Base-by-base conservation (phyloP, 2,888 invertebrate genomes). In the Oligia latruncula region DNA sequence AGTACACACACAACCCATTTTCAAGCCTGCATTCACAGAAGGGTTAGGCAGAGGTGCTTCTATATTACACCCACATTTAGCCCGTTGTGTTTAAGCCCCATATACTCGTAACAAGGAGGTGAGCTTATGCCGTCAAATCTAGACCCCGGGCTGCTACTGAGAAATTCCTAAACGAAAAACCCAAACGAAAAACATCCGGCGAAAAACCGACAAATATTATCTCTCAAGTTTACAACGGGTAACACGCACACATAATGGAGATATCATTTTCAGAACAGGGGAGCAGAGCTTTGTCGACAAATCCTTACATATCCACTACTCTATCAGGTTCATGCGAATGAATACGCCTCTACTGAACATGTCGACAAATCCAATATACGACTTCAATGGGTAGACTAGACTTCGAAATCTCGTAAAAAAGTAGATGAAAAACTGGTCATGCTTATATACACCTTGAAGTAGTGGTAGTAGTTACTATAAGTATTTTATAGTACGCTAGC, bases 281-380 rank as follows among this genome's bases (percentile, higher is more conserved):
- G 49, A 62, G 55, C 20, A 55, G 62, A 66, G 84, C 84, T 84
- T 75, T 74, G 74, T 68, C 70, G 68, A 71, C 84, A 85, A 84
- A 85, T 87, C 85, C 85, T 43, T 74, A 87, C 65, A 76, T 49
- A 87, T 77, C 87, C 66, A 68, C 58, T 73, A 71, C 65, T 83
- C 74, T 15, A 74, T 64, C 65, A 71, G 49, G 72, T 77, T 84
- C 71, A 62, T 74, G 46, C 49, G 80, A 74, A 70, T 84, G 72
- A 84, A 87, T 77, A 72, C 60, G 70, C 58, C 58, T 67, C 55
- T n/a, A 11, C 62, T 85, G 74, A 80, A 84, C 67, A 87, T 84
- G 74, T 67, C 60, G 60, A 43, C 80, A 77, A 78, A 79, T 81
- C 80, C 82, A 85, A 85, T 85, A 85, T 20, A 71, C 35, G 52